Evolutionary conservation across 2,113 vertebrate species (phyloP).

Genomic region (Sinocyclocheilus anophthalmus): DNA sequence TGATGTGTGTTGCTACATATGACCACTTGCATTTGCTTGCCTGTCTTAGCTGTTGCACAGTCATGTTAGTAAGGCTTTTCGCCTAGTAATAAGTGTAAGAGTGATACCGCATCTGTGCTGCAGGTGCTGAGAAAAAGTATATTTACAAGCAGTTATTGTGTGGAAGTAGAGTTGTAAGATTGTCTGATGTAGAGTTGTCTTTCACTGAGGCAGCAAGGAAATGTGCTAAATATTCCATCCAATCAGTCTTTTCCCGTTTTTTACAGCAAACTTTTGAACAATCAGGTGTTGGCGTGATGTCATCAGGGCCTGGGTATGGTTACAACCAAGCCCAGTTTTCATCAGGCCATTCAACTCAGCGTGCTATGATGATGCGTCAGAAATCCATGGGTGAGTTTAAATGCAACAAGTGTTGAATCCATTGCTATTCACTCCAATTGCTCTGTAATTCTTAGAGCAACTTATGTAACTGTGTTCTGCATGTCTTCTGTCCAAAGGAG

Average conservation of each 20-base stretch:
- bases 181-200: no score
- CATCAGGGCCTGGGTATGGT: slow-evolving; percentile 76
- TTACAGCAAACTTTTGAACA: slow-evolving; percentile 81
- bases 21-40: not conserved
- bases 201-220: no score
- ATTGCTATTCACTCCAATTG: not conserved
- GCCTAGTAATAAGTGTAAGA: not conserved
- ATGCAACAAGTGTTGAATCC: not conserved
- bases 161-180: not conserved
- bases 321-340: slow-evolving; percentile 87
- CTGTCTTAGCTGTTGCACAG: not conserved
- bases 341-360: slow-evolving; percentile 80
- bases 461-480: not conserved
- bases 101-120: not conserved
- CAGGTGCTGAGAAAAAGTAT: not conserved
- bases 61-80: not conserved
- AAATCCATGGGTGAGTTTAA: slow-evolving; percentile 87
- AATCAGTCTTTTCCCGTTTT: not conserved
- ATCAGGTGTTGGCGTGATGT: slow-evolving; percentile 72
- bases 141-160: not conserved
- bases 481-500: slow-evolving; percentile 70
- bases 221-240: not conserved
- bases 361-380: slow-evolving; percentile 85
- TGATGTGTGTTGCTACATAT: not conserved
- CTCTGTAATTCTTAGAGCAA: not conserved